Conservation (phyloP, 1,140 invertebrate genomes). For the Bombus superbus region DNA sequence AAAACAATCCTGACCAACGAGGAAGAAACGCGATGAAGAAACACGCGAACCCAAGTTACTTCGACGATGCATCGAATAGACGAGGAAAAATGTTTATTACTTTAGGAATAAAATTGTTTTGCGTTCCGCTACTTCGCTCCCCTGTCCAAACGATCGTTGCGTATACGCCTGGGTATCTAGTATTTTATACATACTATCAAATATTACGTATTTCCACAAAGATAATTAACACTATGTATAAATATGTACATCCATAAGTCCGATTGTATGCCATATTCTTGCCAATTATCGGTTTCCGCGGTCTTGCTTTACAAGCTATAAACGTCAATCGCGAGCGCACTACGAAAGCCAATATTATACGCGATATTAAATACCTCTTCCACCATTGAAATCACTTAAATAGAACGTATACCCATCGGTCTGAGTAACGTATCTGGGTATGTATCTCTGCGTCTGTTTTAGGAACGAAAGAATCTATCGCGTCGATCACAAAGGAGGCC, state of each 20-base stretch:
- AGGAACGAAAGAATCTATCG: not conserved
- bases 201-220: not conserved
- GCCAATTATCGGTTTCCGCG: not conserved
- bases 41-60: not conserved
- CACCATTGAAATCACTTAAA: not conserved
- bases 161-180: too few relatives aligned
- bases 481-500: not conserved
- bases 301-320: not conserved
- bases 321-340: not conserved
- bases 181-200: not conserved
- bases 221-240: not conserved
- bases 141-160: too few relatives aligned
- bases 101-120: not conserved
- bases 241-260: not conserved
- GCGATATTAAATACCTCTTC: not conserved
- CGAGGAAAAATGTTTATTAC: constrained; percentile 14
- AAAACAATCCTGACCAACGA: not conserved
- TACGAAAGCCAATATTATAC: not conserved
- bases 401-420: not conserved
- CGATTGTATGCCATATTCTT: not conserved
- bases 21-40: constrained; percentile 8
- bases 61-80: not conserved
- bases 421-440: too few relatives aligned
- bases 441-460: not conserved
- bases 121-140: not conserved